Conservation (phyloP, 2,797 vertebrate genomes). For the Lithobates pipiens region DNA sequence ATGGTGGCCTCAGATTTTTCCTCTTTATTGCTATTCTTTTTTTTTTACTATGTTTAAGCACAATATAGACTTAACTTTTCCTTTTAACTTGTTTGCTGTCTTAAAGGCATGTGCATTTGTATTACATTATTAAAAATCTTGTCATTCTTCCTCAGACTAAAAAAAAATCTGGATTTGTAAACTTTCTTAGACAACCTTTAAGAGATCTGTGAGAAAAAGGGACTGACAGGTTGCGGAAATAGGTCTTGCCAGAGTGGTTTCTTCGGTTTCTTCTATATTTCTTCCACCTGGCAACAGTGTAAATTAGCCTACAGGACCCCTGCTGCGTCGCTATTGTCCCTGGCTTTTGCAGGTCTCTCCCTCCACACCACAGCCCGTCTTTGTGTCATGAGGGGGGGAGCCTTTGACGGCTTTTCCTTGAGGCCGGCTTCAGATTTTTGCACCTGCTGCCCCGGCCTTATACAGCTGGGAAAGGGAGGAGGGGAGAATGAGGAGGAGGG, state of each 20-base stretch:
- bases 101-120: neutral
- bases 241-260: constrained; percentile 61
- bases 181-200: neutral
- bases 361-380: constrained; percentile 61
- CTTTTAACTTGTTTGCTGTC: neutral
- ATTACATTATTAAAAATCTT: neutral
- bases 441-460: constrained; percentile 63
- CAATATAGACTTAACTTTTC: neutral
- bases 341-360: constrained; percentile 61
- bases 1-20: too few relatives aligned
- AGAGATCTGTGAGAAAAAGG: neutral
- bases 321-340: constrained; percentile 54
- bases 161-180: neutral
- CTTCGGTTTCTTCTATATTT: constrained; percentile 57
- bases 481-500: constrained; percentile 55
- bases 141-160: neutral
- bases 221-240: constrained; percentile 49
- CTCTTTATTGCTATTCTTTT: too few relatives aligned
- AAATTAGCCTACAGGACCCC: constrained; percentile 59
- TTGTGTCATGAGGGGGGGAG: constrained; percentile 57
- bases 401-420: constrained; percentile 62
- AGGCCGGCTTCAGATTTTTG: constrained; percentile 62
- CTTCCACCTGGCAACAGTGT: constrained; percentile 60
- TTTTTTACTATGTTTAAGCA: too few relatives aligned
- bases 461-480: constrained; percentile 55